Evolutionary conservation across 2,113 vertebrate species (phyloP).

Genomic region (Heliornis fulica): DNA sequence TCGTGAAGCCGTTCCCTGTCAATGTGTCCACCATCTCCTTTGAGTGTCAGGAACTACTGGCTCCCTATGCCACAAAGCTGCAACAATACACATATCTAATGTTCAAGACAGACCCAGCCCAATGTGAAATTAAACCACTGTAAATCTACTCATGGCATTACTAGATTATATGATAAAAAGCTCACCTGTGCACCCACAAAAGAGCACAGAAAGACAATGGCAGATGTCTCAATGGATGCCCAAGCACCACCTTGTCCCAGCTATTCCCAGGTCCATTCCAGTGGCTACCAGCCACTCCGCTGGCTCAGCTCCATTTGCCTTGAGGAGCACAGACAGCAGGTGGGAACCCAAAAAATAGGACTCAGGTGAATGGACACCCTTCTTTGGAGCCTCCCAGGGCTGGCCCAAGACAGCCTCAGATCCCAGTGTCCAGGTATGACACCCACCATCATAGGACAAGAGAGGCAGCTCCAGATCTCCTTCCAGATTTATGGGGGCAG

Average conservation of each 20-base stretch:
- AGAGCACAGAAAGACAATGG: neutral
- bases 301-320: neutral
- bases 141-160: neutral
- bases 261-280: neutral
- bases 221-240: neutral
- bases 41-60: neutral
- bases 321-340: neutral
- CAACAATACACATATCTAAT: neutral
- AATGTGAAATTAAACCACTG: neutral
- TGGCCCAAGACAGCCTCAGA: neutral
- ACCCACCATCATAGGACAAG: neutral
- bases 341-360: neutral
- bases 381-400: neutral
- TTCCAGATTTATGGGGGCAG: neutral
- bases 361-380: neutral
- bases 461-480: neutral
- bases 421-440: neutral
- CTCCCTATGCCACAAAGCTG: neutral
- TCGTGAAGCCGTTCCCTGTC: accelerated
- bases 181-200: neutral
- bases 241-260: neutral
- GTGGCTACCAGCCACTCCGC: neutral
- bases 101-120: neutral
- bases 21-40: accelerated
- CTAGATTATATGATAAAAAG: neutral